Base-by-base conservation (phyloP, 2,113 vertebrate genomes). In the Heliornis fulica region DNA sequence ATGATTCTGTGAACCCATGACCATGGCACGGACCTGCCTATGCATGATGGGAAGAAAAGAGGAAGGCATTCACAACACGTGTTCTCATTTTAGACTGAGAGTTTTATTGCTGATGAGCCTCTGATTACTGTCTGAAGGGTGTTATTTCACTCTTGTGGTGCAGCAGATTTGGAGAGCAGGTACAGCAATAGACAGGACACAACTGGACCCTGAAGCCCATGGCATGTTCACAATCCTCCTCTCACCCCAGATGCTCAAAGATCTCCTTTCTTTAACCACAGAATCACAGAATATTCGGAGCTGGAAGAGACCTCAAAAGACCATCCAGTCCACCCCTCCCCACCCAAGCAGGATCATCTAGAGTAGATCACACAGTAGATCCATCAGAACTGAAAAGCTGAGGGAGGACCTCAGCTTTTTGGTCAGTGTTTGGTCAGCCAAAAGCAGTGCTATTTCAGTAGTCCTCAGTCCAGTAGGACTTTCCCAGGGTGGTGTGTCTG, bases 101-200 rank as follows among this genome's bases (percentile, higher is more conserved):
- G 7, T 89, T 91, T 86, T 9, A 20, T 14, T 54, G 46, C 25
- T 82, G 41, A 17, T 40, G 25, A 79, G 14, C n/a, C 36, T 70
- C 61, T 46, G 34, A 71, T 93, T 89, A 76, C 13, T 25, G 31
- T 25, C 63, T 86, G 80, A 68, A 76, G 26, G 43, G 50, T 40
- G 11, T 79, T 63, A 40, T 53, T 74, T 80, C 25, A 25, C 16
- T 77, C 34, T 28, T n/a, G 50, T 8, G 16, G 5, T 31, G 36
- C 0, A 0, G 46, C 15, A 79, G 31, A 32, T 59, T 59, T 1
- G 7, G 70, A 87, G 20, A 87, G 8, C 36, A 13, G 0, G 1
- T n/a, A 25, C 40, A 65, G 34, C 34, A 80, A 21, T 9, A 40
- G 1, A 3, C 3, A 3, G 15, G n/a, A 13, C 9, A 18, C 56